Percentiles rank a stretch among this genome's conserved stretches.
Conservation (phyloP, 2,888 invertebrate genomes). For the Deilephila elpenor region DNA sequence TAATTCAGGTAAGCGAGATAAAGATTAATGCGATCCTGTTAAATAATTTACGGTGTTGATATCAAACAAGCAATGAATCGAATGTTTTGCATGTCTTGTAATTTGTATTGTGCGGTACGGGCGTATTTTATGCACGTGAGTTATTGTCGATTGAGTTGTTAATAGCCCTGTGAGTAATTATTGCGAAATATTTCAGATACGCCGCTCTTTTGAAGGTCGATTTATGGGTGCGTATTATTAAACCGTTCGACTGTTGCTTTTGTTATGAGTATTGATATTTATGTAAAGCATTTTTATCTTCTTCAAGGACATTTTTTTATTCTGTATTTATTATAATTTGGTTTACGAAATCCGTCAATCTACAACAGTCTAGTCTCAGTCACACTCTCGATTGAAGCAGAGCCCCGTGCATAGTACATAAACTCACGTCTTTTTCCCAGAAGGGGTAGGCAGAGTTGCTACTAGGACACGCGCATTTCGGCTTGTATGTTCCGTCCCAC, state of each 20-base stretch:
- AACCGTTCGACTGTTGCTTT: not conserved
- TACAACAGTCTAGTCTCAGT: no score
- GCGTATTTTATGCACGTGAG: slow-evolving; percentile 37
- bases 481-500: no score
- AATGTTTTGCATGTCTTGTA: slow-evolving; percentile 45
- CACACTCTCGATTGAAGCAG: no score
- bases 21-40: slow-evolving; percentile 77
- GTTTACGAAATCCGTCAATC: no score
- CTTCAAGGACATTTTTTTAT: not conserved
- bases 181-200: slow-evolving; percentile 27
- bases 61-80: slow-evolving; percentile 44
- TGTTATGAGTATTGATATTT: not conserved
- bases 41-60: slow-evolving; percentile 79
- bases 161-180: slow-evolving; percentile 39
- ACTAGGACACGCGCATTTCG: no score
- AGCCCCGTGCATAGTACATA: no score
- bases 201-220: slow-evolving; percentile 25
- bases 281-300: not conserved
- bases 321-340: no score
- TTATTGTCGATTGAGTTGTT: slow-evolving; percentile 44
- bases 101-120: slow-evolving; percentile 38
- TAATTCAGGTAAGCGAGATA: slow-evolving; percentile 69
- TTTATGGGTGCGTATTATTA: slow-evolving; percentile 11
- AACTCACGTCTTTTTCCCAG: no score
- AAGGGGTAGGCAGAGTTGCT: no score